Percentiles rank a stretch among this genome's conserved stretches.
Conservation (phyloP, 2,113 vertebrate genomes). For the Henicopernis longicauda region DNA sequence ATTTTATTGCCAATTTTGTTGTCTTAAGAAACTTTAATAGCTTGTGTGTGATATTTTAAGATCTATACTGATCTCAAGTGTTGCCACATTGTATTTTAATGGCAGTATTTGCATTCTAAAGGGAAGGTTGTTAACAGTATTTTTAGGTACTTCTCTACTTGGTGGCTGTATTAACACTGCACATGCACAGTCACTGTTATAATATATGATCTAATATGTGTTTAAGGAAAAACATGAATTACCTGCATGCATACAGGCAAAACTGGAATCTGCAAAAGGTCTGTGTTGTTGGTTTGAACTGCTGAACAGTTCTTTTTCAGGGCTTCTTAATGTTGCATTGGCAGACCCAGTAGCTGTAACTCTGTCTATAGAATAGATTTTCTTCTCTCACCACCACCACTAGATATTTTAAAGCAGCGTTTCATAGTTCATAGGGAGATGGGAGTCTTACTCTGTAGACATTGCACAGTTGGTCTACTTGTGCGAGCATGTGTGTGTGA, state of each 20-base stretch:
- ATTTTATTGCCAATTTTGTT: constrained; percentile 3
- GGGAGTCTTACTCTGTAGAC: background rate
- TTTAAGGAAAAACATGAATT: background rate
- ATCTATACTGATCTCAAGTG: background rate
- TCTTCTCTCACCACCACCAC: background rate
- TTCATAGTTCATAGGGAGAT: background rate
- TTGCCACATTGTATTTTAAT: background rate
- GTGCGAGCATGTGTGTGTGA: background rate
- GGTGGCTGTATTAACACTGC: background rate
- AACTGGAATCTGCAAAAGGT: background rate
- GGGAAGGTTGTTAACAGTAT: background rate
- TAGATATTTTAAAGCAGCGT: background rate
- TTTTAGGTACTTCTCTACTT: background rate
- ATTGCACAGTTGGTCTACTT: background rate
- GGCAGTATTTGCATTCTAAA: background rate
- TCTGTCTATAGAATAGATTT: background rate
- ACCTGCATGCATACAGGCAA: background rate
- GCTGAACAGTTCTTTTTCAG: background rate
- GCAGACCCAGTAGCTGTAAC: background rate
- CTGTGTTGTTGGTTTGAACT: background rate
- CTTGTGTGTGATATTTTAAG: background rate
- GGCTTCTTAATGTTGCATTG: background rate
- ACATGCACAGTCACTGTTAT: background rate
- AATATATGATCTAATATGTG: background rate
- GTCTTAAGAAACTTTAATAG: background rate